Percentiles rank a stretch among this genome's conserved stretches.
Conservation (phyloP, 2,797 vertebrate genomes). For the Ptychobarbus kaznakovi region DNA sequence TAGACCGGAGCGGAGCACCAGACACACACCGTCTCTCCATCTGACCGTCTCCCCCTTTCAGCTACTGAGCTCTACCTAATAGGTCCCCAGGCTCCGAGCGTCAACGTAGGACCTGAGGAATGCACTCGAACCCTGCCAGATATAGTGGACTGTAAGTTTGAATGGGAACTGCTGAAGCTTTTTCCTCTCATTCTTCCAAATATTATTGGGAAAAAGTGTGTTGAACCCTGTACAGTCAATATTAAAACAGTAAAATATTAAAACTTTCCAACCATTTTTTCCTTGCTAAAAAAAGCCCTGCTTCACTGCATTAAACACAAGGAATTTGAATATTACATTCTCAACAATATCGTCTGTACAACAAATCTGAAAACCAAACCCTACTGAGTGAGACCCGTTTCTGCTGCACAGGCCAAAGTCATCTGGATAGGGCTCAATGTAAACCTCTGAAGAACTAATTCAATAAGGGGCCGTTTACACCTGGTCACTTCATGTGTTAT, state of each 20-base stretch:
- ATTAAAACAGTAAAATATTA: not conserved
- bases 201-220: not conserved
- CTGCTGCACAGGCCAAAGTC: constrained; percentile 35
- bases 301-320: constrained; percentile 7
- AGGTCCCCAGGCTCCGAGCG: constrained; percentile 36
- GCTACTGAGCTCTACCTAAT: constrained; percentile 40
- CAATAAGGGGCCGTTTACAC: not conserved
- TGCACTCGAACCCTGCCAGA: not conserved
- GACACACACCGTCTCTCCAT: constrained; percentile 36
- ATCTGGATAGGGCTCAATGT: constrained; percentile 62
- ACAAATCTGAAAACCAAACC: constrained; percentile 50
- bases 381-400: constrained; percentile 28
- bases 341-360: constrained; percentile 52
- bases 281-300: not conserved
- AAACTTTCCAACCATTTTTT: constrained; percentile 21
- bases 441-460: constrained; percentile 54
- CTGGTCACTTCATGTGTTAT: too few species aligned
- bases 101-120: constrained; percentile 34
- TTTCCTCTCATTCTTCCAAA: constrained; percentile 33
- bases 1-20: constrained; percentile 36
- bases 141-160: constrained; percentile 24
- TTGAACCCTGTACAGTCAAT: constrained; percentile 22
- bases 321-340: constrained; percentile 6
- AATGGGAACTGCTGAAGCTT: constrained; percentile 33
- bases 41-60: constrained; percentile 38